Percentiles rank a stretch among this genome's conserved stretches.
These are phyloP conservation scores for Pedicia rivosa DNA, from an alignment of 2,888 invertebrate genomes.

Conservation along the genomic window DNA sequence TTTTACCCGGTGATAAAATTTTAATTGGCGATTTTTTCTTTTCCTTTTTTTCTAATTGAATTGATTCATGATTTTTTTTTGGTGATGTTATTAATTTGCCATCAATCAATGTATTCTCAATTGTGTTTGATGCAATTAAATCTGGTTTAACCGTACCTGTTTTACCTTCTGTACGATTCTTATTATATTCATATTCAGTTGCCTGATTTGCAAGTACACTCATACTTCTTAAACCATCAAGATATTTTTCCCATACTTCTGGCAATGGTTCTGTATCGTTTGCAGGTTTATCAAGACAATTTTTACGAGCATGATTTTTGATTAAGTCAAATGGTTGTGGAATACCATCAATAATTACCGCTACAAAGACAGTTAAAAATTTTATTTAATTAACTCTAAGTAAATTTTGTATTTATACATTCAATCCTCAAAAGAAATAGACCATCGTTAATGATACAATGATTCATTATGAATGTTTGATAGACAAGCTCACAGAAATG, in stretches of 20 bases:
- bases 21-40: slow-evolving; percentile 8
- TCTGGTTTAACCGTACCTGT: slow-evolving; percentile 22
- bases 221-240: slow-evolving; percentile 23
- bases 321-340: slow-evolving; percentile 36
- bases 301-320: slow-evolving; percentile 30
- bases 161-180: slow-evolving; percentile 25
- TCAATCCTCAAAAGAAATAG: slow-evolving; percentile 59
- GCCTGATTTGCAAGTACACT: slow-evolving; percentile 28
- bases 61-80: slow-evolving; percentile 15
- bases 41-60: slow-evolving; percentile 13
- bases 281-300: slow-evolving; percentile 22
- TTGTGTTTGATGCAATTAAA: slow-evolving; percentile 17
- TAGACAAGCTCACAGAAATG: slow-evolving; percentile 52
- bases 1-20: not conserved
- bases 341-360: slow-evolving; percentile 40
- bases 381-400: not conserved
- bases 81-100: no score
- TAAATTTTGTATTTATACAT: slow-evolving; percentile 38
- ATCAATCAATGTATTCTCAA: slow-evolving; percentile 10
- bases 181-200: slow-evolving; percentile 26
- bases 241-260: slow-evolving; percentile 27
- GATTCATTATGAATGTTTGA: slow-evolving; percentile 51
- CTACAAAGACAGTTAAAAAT: slow-evolving; percentile 25
- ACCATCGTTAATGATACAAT: slow-evolving; percentile 60
- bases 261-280: slow-evolving; percentile 21